Evolutionary conservation across 2,888 invertebrate species (phyloP).

Genomic region (Chrysolina americana): DNA sequence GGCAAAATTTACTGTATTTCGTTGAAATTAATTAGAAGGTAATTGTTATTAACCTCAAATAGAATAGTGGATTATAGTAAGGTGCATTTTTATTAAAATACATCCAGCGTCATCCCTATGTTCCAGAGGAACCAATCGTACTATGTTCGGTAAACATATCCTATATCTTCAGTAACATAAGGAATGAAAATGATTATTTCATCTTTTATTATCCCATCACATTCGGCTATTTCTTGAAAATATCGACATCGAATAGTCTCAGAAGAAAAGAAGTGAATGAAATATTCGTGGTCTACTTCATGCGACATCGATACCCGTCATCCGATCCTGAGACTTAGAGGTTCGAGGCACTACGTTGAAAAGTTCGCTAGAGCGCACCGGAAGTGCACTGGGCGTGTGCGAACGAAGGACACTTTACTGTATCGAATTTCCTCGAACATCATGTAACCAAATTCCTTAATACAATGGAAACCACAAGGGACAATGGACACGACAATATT

Average conservation of each 20-base stretch:
- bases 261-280: constrained; percentile 34
- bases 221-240: too few relatives aligned
- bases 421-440: constrained; percentile 37
- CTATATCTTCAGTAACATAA: too few relatives aligned
- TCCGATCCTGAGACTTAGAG: constrained; percentile 28
- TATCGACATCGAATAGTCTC: background rate
- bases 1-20: too few relatives aligned
- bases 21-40: too few relatives aligned
- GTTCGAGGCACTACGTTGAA: constrained; percentile 29
- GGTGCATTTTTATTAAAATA: too few relatives aligned
- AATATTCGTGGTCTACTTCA: constrained; percentile 33
- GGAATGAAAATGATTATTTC: too few relatives aligned
- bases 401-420: constrained; percentile 43
- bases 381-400: constrained; percentile 55
- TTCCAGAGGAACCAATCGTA: too few relatives aligned
- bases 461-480: constrained; percentile 38
- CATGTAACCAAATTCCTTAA: constrained; percentile 39
- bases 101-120: too few relatives aligned
- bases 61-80: too few relatives aligned
- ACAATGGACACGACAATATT: constrained; percentile 37
- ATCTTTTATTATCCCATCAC: too few relatives aligned
- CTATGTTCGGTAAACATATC: too few relatives aligned
- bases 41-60: too few relatives aligned
- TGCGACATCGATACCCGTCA: constrained; percentile 35
- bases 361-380: constrained; percentile 45